A percentile compares a stretch with the other conserved stretches of the same genome.
Evolutionary conservation across 2,113 vertebrate species (phyloP).

Genomic region (Gopherus evgoodei): DNA sequence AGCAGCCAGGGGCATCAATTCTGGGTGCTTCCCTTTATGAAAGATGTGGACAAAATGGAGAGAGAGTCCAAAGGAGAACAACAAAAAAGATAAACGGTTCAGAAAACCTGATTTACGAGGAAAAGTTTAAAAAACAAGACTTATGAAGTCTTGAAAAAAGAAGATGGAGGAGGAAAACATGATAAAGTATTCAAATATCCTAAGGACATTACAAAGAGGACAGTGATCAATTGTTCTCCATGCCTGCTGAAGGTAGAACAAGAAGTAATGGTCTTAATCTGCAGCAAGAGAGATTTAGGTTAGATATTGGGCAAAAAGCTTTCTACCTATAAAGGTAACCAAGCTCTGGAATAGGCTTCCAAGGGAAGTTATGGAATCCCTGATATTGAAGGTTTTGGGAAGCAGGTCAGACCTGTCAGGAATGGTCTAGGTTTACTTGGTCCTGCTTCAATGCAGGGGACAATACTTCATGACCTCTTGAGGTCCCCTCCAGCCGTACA

Average conservation of each 20-base stretch:
- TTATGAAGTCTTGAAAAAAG: not conserved
- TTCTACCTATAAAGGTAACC: no score
- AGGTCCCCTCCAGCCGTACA: not conserved
- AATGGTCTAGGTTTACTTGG: not conserved
- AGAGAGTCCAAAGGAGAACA: not conserved
- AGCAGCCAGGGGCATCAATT: not conserved
- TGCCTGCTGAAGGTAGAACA: no score
- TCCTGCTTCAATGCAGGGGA: not conserved
- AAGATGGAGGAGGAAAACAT: not conserved
- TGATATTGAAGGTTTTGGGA: not conserved
- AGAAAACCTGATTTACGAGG: not conserved
- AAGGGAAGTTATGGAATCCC: not conserved
- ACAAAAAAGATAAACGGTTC: not conserved
- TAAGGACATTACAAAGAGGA: not conserved
- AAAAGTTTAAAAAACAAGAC: no score
- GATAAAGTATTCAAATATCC: not conserved
- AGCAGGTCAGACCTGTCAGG: not conserved
- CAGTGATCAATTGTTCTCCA: no score
- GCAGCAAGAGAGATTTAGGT: no score
- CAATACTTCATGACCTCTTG: no score
- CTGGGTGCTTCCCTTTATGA: not conserved
- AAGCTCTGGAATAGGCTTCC: no score
- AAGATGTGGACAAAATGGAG: not conserved
- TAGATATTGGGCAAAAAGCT: no score
- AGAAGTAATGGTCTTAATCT: no score